A percentile compares a stretch with the other conserved stretches of the same genome.
Conservation (phyloP, 2,888 invertebrate species). For the Scelioninae gen. 2 region DNA sequence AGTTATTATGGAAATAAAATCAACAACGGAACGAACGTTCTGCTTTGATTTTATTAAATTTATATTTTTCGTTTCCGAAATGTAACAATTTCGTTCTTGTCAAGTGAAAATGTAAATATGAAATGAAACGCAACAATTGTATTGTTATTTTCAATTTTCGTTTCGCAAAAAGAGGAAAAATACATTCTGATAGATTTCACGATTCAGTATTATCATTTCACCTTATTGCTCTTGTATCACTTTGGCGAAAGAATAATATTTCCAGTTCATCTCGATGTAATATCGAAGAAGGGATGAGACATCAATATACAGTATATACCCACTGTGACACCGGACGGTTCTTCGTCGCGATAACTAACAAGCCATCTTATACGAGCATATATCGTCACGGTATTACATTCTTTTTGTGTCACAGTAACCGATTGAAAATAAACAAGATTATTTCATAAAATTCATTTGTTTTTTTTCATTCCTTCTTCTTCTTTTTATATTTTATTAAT, state of each 20-base stretch:
- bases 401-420: constrained; percentile 32
- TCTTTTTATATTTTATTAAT: too few relatives aligned
- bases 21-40: not conserved
- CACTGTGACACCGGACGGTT: constrained; percentile 49
- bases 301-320: constrained; percentile 54
- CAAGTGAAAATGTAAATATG: constrained; percentile 29
- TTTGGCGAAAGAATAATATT: constrained; percentile 60
- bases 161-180: constrained; percentile 35
- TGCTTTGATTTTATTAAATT: not conserved
- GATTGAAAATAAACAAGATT: constrained; percentile 27
- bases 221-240: constrained; percentile 61
- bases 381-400: constrained; percentile 35
- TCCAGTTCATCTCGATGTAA: constrained; percentile 61
- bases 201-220: constrained; percentile 58
- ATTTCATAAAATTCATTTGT: too few relatives aligned
- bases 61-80: not conserved
- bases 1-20: too few relatives aligned
- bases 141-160: constrained; percentile 53
- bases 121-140: constrained; percentile 8
- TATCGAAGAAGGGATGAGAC: constrained; percentile 53
- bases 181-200: constrained; percentile 47
- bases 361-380: constrained; percentile 50
- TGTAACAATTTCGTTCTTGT: not conserved
- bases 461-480: too few relatives aligned
- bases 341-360: constrained; percentile 52